phyloP scores from a whole-genome alignment of 2,888 invertebrate genomes.

The Bellardia pandia region DNA sequence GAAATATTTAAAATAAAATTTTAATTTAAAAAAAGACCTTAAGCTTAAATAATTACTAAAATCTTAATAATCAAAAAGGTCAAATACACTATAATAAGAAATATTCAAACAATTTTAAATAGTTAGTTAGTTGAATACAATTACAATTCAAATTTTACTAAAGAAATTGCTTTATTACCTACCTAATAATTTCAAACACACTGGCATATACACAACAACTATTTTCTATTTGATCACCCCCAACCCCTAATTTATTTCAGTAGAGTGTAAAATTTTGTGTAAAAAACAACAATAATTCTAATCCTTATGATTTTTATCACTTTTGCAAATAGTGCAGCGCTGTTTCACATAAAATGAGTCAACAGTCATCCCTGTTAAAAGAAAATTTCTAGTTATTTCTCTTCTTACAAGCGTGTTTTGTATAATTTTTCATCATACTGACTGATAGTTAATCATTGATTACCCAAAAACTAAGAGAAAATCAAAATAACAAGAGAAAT shows the following conservation, averaged over 20 bases:
- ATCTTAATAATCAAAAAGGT: too few relatives aligned
- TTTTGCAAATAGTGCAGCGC: slow-evolving; percentile 56
- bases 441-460: slow-evolving; percentile 41
- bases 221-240: slow-evolving; percentile 14
- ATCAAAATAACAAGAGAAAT: not conserved
- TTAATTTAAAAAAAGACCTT: too few relatives aligned
- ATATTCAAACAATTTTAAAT: too few relatives aligned
- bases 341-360: slow-evolving; percentile 12
- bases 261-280: slow-evolving; percentile 2
- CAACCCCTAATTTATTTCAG: not conserved
- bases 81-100: too few relatives aligned
- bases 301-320: slow-evolving; percentile 62
- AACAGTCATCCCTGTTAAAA: slow-evolving; percentile 32
- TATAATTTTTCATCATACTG: slow-evolving; percentile 49
- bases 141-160: not conserved
- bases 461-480: not conserved
- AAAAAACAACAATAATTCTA: slow-evolving; percentile 32
- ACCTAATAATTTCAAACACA: not conserved
- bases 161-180: not conserved
- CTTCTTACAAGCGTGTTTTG: slow-evolving; percentile 56
- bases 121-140: not conserved
- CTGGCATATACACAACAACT: not conserved
- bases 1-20: too few relatives aligned
- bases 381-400: slow-evolving; percentile 19
- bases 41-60: too few relatives aligned